These are phyloP conservation scores for Limosa lapponica DNA, from an alignment of 2,797 vertebrate species.

Conservation along the genomic window DNA sequence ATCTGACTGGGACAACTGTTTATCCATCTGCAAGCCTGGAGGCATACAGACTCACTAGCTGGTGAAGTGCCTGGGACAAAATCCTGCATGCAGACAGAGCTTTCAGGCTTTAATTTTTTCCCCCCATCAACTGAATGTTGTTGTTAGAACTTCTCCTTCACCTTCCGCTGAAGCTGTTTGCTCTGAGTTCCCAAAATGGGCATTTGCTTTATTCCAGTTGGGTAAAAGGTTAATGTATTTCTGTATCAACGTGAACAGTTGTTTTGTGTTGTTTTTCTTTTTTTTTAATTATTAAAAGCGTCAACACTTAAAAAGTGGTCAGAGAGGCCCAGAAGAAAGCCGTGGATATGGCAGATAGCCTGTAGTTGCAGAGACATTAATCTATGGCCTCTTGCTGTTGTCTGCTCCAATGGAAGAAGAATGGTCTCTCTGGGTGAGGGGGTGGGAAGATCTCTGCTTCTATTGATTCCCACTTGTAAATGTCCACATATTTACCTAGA, in stretches of 20 bases:
- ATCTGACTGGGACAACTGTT: neutral
- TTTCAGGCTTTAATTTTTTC: neutral
- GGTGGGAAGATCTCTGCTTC: constrained; percentile 21
- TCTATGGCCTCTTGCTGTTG: neutral
- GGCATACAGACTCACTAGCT: neutral
- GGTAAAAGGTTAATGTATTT: neutral
- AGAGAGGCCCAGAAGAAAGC: neutral
- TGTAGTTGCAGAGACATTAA: neutral
- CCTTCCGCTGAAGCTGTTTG: neutral
- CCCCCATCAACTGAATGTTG: neutral
- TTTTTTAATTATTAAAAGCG: neutral
- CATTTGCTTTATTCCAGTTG: neutral
- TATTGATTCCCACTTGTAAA: constrained; percentile 49
- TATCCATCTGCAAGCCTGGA: neutral
- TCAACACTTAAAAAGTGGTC: neutral
- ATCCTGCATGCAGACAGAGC: neutral
- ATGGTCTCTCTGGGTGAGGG: neutral
- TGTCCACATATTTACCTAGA: constrained; percentile 47
- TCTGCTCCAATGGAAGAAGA: constrained; percentile 9
- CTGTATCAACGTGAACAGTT: neutral
- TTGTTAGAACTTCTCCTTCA: neutral
- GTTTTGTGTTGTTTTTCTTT: neutral
- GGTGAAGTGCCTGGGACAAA: neutral
- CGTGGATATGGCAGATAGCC: neutral
- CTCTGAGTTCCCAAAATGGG: neutral